A percentile compares a stretch with the other conserved stretches of the same genome.
These are phyloP conservation scores for Ptycholaimellus sp. DNA, from an alignment of 2,888 invertebrate species.

Conservation along the genomic window DNA sequence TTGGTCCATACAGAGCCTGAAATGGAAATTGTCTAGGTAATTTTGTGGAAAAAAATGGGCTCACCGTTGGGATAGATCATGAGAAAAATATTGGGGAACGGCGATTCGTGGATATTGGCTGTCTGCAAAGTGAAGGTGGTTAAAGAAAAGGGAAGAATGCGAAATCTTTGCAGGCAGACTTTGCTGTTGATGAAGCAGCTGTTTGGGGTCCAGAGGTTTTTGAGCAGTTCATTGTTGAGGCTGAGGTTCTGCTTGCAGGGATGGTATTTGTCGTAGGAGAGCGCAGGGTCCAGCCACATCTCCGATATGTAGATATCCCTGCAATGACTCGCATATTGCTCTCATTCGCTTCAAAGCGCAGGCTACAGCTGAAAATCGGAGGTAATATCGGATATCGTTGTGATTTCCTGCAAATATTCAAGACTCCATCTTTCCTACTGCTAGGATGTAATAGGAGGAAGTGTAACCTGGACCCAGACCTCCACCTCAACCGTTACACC, in stretches of 20 bases:
- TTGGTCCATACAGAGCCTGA: slow-evolving; percentile 22
- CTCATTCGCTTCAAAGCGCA: too few relatives aligned
- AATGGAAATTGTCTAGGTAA: too few relatives aligned
- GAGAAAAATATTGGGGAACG: slow-evolving; percentile 23
- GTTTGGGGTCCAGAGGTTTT: slow-evolving; percentile 8
- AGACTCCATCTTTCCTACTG: too few relatives aligned
- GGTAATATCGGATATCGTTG: slow-evolving; percentile 8
- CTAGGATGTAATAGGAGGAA: too few relatives aligned
- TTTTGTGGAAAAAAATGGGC: too few relatives aligned
- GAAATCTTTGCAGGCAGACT: not conserved
- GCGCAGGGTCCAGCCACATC: slow-evolving; percentile 22
- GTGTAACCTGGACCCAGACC: slow-evolving; percentile 6
- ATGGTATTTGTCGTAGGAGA: slow-evolving; percentile 17
- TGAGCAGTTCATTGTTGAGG: slow-evolving; percentile 17
- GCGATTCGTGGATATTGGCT: slow-evolving; percentile 22
- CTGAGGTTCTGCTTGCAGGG: slow-evolving; percentile 25
- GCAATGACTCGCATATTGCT: too few relatives aligned
- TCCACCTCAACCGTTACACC: slow-evolving; percentile 6
- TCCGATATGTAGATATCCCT: slow-evolving; percentile 26
- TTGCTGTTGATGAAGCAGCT: not conserved
- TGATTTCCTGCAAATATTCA: slow-evolving; percentile 5
- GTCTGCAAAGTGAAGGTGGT: slow-evolving; percentile 22
- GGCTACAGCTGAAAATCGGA: slow-evolving; percentile 6
- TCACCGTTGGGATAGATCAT: slow-evolving; percentile 25
- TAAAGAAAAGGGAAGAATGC: slow-evolving; percentile 6